Base-by-base conservation (phyloP, 2,888 invertebrate species). In the Synergus laeviventris region DNA sequence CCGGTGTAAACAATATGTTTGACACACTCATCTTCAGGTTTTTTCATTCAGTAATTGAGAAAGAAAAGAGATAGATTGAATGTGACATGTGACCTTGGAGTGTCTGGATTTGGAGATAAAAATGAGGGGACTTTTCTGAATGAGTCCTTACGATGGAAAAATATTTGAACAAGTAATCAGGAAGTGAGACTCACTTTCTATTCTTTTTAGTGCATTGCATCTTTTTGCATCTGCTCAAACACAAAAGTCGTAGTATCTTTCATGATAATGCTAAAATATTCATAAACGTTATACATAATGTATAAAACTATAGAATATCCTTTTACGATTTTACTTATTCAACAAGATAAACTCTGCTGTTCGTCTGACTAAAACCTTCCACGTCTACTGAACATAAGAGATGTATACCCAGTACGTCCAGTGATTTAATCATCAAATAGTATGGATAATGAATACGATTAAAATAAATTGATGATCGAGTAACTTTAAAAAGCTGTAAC, bases 41-140 rank as follows among this genome's bases (percentile, higher is more conserved):
- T 66, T 66, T 1, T n/a, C n/a, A 21, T 45, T 66, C 31, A 16
- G 31, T 66, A 66, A 66, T 66, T 66, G 45, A 66, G 24, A 66
- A 42, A 8, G 42, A 66, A 24, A 45, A 42, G 21, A 42, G 31
- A 31, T 45, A 4, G 39, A 18, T 66, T 11, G 66, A 21, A 45
- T 54, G 2, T 18, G 18, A n/a, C 18, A 54, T 18, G 54, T 49
- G 49, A 49, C 49, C 8, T 8, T n/a, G 49, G 39, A 39, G 39
- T 39, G 49, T 49, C 49, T n/a, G 49, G 49, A 8, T 45, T 49
- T 49, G n/a, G 49, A 49, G 49, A 49, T 49, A 49, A 49, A n/a
- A 2, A 49, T 49, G 8, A 49, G n/a, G 8, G 49, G n/a, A 49
- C 8, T 49, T 49, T 49, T 49, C 31, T 31, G 7, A n/a, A n/a